Base-by-base conservation (phyloP, 2,797 vertebrate species). In the Melanotaenia pygmaea region DNA sequence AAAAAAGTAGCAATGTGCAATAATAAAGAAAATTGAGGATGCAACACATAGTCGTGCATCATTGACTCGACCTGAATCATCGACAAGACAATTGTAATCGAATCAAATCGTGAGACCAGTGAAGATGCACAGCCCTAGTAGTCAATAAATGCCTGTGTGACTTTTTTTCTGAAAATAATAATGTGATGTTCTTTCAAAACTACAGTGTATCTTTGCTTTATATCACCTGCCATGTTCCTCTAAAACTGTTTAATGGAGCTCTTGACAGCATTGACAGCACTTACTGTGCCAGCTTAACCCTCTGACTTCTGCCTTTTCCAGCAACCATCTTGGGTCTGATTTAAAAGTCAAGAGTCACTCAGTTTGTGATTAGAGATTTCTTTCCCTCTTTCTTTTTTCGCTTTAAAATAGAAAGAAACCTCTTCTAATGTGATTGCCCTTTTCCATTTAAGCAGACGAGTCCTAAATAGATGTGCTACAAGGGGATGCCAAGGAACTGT, bases 401-500 rank as follows among this genome's bases (percentile, higher is more conserved):
- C 66, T 84, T 90, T 81, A 88, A 91, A 90, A 90, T 77, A 58
- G 82, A 89, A 84, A 88, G 82, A 83, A 91, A 74, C 88, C 87
- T 84, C 84, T 62, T 91, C 89, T 90, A 87, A 95, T 95, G 94
- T 90, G 91, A 93, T 95, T 90, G 92, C 83, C 92, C 94, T 88
- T 88, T 93, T 79, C 77, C 90, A 92, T 96, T 96, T 95, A 93
- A 88, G 73, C 80, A 83, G 67, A 62, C 72, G 71, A 87, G 65
- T 45, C 85, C 86, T 90, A 91, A 92, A 91, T 81, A 77, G 67
- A 81, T 86, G 86, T 50, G 79, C 88, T 89, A 91, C 92, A 86
- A 93, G 90, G 74, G 88, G 87, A 93, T 90, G 91, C 91, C 93
- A 88, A 78, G 91, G 92, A 80, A 82, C 94, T 94, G 92, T 95